Evolutionary conservation across 1,140 invertebrate genomes (phyloP), one percentile per base, ranked within the genome.

Genomic region (Atta colombica): DNA sequence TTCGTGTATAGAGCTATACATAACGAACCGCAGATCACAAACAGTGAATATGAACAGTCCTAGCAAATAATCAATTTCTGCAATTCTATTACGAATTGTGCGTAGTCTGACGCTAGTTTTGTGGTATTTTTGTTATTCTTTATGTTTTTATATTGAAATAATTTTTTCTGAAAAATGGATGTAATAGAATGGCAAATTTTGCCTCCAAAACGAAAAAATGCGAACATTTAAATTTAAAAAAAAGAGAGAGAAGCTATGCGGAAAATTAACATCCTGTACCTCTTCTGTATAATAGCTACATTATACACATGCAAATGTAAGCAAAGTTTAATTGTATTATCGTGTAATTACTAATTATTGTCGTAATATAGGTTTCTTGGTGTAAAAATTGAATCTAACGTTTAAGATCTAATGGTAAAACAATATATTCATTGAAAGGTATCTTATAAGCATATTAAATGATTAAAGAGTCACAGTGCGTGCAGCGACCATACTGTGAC

Each of bases 341-440:
- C 92, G 89, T 94, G 94, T 94, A 94, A 94, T 93, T 94, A 94
- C 86, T 93, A 94, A 94, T 95, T 94, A 94, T 94, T 91, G 93
- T 95, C 92, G 93, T 95, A 94, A 94, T 90, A 91, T 94, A 94
- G 92, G 90, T 93, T 93, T 91, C 93, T 95, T 93, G 93, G 92
- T 95, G 94, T 95, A 94, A 94, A 95, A 93, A 95, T 94, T 94
- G 92, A 80, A 94, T 90, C 88, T 94, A 93, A 95, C 90, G 87
- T 90, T 91, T 94, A 95, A 94, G 93, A 91, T 89, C 86, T 92
- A 93, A 91, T 93, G 89, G 87, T 93, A 90, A 92, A 91, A 88
- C 91, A 80, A 91, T 92, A 84, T 91, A 90, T 92, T 92, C 88
- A 91, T 81, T 86, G 81, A 85, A 88, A 87, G 78, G 71, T 91